Evolutionary conservation across 2,888 invertebrate species (phyloP), one percentile per base, ranked within the genome.

Genomic region (Coecobrya sp.): DNA sequence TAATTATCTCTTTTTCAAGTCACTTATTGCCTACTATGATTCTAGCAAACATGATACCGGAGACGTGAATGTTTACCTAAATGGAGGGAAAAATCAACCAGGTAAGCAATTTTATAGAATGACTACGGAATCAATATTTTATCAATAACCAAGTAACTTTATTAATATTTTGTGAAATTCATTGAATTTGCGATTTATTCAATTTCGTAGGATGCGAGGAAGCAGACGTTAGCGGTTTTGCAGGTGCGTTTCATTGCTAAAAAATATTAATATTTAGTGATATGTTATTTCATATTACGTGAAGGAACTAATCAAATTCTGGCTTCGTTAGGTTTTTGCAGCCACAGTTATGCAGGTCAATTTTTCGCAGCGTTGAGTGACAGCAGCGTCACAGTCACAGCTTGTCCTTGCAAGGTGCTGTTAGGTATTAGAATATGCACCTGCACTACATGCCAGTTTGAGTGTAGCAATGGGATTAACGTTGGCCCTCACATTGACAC

Each of bases 261-360:
- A 22, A 19, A 22, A 19, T 59, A 59, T 3, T 1, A 59, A 19
- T 19, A 5, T 5, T 59, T 59, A 22, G 22, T 59, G 19, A 59
- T 22, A 55, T 68, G 19, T 52, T 10, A 10, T 25, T 42, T 11
- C n/a, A n/a, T n/a, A n/a, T n/a, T n/a, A n/a, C n/a, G n/a, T n/a
- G n/a, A n/a, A n/a, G n/a, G n/a, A n/a, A n/a, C n/a, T n/a, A n/a
- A n/a, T n/a, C n/a, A n/a, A n/a, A n/a, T n/a, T n/a, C n/a, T n/a
- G n/a, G n/a, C n/a, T n/a, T n/a, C n/a, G n/a, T n/a, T n/a, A 93
- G 94, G 94, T 19, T 85, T 49, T 27, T 93, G 94, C 91, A 93
- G 93, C 86, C 93, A 94, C 81, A 86, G 89, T 0, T 94, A 89
- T 65, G 86, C 94, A 0, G 93, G 84, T 76, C 76, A 86, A 52